These are phyloP conservation scores for Laticauda colubrina DNA, from an alignment of 2,113 vertebrate genomes.

Conservation along the genomic window DNA sequence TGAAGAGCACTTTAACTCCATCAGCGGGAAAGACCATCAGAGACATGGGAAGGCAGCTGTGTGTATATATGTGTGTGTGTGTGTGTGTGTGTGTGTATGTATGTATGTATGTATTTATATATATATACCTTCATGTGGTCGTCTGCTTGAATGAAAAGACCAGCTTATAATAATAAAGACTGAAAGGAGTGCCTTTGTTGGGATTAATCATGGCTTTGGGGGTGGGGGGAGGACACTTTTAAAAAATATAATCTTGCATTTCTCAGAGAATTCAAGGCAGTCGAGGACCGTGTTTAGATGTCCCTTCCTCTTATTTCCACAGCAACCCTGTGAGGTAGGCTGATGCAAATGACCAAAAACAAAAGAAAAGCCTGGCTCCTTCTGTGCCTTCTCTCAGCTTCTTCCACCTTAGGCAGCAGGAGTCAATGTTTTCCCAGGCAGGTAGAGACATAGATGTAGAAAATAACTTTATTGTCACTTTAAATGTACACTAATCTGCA, in stretches of 20 bases:
- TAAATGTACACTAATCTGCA: no score
- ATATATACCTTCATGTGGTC: not conserved
- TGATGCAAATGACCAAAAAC: not conserved
- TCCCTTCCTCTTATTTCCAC: not conserved
- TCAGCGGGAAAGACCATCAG: not conserved
- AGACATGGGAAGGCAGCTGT: not conserved
- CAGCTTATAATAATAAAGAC: not conserved
- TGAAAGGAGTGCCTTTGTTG: not conserved
- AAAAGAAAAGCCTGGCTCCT: no score
- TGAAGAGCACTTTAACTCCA: not conserved
- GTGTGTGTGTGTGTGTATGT: no score
- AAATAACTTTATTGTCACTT: no score
- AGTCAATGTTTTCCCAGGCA: no score
- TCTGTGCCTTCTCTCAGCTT: no score
- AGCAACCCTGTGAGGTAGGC: not conserved
- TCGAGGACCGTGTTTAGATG: not conserved
- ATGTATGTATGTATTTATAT: no score
- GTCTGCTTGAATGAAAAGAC: not conserved
- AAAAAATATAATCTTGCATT: not conserved
- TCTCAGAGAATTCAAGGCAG: not conserved
- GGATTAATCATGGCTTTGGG: not conserved
- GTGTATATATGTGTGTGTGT: no score
- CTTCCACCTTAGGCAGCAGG: no score
- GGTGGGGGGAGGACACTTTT: not conserved
- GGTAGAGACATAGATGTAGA: no score